Evolutionary conservation across 2,113 vertebrate species (phyloP), one percentile per base, ranked within the genome.

Genomic region (Pseudorectes ferrugineus): DNA sequence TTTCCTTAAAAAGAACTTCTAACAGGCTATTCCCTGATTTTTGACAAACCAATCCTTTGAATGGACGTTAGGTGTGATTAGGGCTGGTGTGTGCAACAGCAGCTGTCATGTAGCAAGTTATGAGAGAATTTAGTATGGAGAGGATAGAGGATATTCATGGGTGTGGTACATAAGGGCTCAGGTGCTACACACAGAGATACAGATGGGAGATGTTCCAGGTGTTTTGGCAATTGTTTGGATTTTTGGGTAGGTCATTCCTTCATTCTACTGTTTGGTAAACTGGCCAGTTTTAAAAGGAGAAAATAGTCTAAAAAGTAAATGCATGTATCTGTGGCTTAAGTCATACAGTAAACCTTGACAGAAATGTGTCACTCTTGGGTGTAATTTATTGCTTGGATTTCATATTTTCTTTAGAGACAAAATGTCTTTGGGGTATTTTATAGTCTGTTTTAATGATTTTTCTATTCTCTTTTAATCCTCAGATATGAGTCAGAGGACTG

Each of bases 401-500:
- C 9, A 1, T 58, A 45, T 52, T 70, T 57, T 80, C 54, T 61
- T 80, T 48, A 45, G 43, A 68, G 26, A 51, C 17, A 45, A 42
- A 55, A 51, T 76, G 5, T 54, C 28, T 66, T n/a, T 35, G 33
- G 4, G 11, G 7, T 75, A 28, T 87, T 87, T 95, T 85, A 46
- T 88, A 9, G 35, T 87, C 31, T 62, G 45, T 73, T 90, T 45
- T 75, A 54, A 55, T 80, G 14, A 33, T n/a, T 89, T 68, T 63
- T 90, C 16, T 9, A 40, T 62, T 79, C 17, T 19, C 74, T 89
- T 65, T 86, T 42, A n/a, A 91, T 80, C 62, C 45, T 85, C 71
- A 98, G 98, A 29, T 98, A 98, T 3, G 98, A 98, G 76, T 77
- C 97, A 57, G 97, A 98, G 71, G 98, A 98, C 88, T 98, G 87